Percentiles rank a stretch among this genome's conserved stretches.
Conservation (phyloP, 2,888 invertebrate species). For the Caenorhabditis sp. region DNA sequence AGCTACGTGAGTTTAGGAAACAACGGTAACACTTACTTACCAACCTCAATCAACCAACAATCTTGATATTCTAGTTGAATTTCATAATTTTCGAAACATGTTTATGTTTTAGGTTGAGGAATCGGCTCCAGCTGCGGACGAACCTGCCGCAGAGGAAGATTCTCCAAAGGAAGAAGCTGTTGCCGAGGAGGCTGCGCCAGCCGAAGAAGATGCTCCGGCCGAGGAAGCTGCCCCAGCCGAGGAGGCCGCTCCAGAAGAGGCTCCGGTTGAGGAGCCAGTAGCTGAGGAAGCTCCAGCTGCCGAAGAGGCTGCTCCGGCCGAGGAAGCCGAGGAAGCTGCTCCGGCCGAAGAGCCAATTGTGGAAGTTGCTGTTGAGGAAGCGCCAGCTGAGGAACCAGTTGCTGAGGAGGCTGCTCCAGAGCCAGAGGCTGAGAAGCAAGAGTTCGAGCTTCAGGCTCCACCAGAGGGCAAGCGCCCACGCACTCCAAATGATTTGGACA, state of each 20-base stretch:
- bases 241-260: constrained; percentile 42
- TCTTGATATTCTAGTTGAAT: background rate
- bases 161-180: constrained; percentile 23
- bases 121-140: constrained; percentile 17
- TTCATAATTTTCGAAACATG: too few relatives aligned
- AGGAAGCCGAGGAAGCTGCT: constrained; percentile 47
- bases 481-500: constrained; percentile 77
- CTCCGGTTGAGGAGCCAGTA: too few relatives aligned
- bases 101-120: constrained; percentile 47
- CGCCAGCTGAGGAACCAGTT: constrained; percentile 43
- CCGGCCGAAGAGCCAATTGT: constrained; percentile 47
- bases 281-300: constrained; percentile 43
- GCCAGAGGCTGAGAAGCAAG: constrained; percentile 60
- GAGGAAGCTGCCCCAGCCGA: constrained; percentile 53
- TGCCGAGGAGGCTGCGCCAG: constrained; percentile 8
- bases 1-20: constrained; percentile 45
- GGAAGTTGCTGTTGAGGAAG: constrained; percentile 39
- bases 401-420: constrained; percentile 54
- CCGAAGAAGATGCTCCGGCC: constrained; percentile 48
- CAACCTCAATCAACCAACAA: background rate
- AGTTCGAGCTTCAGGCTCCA: constrained; percentile 76
- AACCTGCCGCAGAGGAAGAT: constrained; percentile 9
- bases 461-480: constrained; percentile 77
- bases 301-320: constrained; percentile 54
- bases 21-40: too few relatives aligned